Evolutionary conservation across 2,888 invertebrate genomes (phyloP), one percentile per base, ranked within the genome.

Genomic region (Rhodophaea formosa): DNA sequence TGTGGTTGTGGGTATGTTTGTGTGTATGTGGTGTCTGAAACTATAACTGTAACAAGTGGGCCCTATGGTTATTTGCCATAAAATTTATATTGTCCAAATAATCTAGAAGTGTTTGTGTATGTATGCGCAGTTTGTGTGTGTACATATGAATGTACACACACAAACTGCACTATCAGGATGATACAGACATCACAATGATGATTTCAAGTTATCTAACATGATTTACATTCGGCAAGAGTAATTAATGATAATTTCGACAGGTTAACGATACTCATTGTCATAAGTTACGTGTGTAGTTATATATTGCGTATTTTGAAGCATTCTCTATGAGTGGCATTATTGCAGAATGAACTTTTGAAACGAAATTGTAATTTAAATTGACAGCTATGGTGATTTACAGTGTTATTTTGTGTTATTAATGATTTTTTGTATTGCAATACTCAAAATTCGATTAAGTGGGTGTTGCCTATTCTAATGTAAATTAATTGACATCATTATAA

Each of bases 231-330:
- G 30, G 8, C 15, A 42, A 42, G 10, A 14, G 46, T 55, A 46
- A 55, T 55, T 46, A 55, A 55, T 46, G 46, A 55, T 8, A n/a
- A 17, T 55, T 55, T 55, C 46, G 55, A 55, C 55, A 55, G n/a
- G 16, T 6, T 46, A 55, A 55, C 46, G 46, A 35, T 46, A 12
- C 23, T 23, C 43, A 53, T 53, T 53, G 53, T 53, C 30, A 32
- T 17, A 43, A 29, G 43, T 43, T 53, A 43, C 23, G 43, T 55
- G 32, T 15, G 15, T 12, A 39, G 39, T 39, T 12, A 39, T n/a
- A 8, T 16, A 16, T 46, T 55, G 46, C 46, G 53, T 29, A 35
- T 51, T 35, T 32, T 35, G 10, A 35, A 51, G 35, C 51, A 39
- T 32, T 23, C 49, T 35, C 51, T 10, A 1, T 1, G n/a, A 44